Evolutionary conservation across 2,888 invertebrate genomes (phyloP), one percentile per base, ranked within the genome.

Genomic region (Noctua fimbriata): DNA sequence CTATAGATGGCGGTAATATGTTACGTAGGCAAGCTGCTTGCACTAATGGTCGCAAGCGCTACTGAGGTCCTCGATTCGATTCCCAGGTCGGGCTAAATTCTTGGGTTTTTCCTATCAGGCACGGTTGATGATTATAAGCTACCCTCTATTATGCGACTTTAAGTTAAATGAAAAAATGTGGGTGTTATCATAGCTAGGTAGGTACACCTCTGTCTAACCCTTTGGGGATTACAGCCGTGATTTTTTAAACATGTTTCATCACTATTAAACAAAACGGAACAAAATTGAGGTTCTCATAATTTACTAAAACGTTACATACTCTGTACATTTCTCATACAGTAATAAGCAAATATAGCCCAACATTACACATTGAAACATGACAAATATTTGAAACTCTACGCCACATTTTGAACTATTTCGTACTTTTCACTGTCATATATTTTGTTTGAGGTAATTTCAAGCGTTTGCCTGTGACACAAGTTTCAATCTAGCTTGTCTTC

Each of bases 311-410:
- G 21, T 79, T 44, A 12, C 52, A 65, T 52, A 75, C 44, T 58
- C 28, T 0, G 18, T 49, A 66, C 47, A 75, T 73, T 76, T 73
- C 52, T 66, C 36, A 7, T 36, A 60, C 18, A 75, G 65, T 55
- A 78, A 71, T 71, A 67, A 49, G 55, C 49, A 74, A 76, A 81
- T 63, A 52, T 58, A 16, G 0, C 9, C 21, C 55, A 77, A 84
- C 81, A 76, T 85, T 44, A 36, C 24, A 79, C 65, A 60, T 66
- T 24, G 52, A 73, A 14, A 66, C 7, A 49, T 75, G 52, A 14
- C 63, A 73, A 74, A 82, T 73, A 84, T 78, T 78, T 71, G 21
- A 60, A 84, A 69, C 49, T 76, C 24, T 18, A 78, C 49, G 65
- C 66, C 63, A 74, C 49, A 7, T 67, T 75, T 58, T 63, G 1